Percentiles rank a stretch among this genome's conserved stretches.
phyloP scores from a whole-genome alignment of 1,140 invertebrate genomes.

The Leguminivora glycinivorella region DNA sequence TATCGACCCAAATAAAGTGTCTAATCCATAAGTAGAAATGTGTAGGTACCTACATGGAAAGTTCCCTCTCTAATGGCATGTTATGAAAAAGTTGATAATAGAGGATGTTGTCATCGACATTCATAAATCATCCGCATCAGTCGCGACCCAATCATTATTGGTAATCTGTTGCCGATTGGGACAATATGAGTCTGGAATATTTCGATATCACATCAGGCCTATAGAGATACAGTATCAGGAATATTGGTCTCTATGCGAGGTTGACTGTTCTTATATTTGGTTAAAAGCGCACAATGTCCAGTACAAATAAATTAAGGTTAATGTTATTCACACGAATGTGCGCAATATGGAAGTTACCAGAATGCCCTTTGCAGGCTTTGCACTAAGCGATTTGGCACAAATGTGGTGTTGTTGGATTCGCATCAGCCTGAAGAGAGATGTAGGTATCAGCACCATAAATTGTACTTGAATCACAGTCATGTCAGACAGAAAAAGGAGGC shows the following conservation, averaged over 20 bases:
- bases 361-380: background rate
- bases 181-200: background rate
- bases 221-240: too few relatives aligned
- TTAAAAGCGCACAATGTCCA: too few relatives aligned
- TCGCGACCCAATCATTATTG: background rate
- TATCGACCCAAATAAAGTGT: background rate
- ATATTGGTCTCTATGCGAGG: too few relatives aligned
- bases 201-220: background rate
- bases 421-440: background rate
- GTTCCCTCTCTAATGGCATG: constrained; percentile 15
- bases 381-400: background rate
- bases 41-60: background rate
- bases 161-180: background rate
- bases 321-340: background rate
- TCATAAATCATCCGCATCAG: constrained; percentile 19
- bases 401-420: background rate
- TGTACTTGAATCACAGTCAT: background rate
- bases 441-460: background rate
- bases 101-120: constrained; percentile 22
- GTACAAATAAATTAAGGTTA: background rate
- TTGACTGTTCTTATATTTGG: too few relatives aligned
- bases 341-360: background rate
- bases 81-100: constrained; percentile 24
- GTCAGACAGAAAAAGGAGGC: background rate
- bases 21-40: background rate